phyloP scores from a whole-genome alignment of 1,140 invertebrate species.

The Pogonus chalceus region DNA sequence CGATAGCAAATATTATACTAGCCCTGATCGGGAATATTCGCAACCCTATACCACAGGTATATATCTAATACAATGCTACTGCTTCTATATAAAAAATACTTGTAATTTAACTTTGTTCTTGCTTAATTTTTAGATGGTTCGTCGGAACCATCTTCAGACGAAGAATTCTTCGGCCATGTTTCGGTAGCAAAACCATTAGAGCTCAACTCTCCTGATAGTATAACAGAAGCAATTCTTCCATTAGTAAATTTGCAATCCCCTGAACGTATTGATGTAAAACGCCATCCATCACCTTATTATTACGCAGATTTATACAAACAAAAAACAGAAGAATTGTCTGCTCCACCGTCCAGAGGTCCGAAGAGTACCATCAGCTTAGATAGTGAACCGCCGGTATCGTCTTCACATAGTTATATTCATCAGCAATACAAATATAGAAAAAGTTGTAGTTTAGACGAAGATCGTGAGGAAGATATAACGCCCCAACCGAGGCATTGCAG shows the following conservation, averaged over 20 bases:
- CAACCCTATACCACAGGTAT: slow-evolving; percentile 47
- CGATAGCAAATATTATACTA: slow-evolving; percentile 41
- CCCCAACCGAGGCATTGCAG: slow-evolving; percentile 29
- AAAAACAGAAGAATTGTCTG: slow-evolving; percentile 28
- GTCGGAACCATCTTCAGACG: slow-evolving; percentile 33
- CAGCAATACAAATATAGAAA: slow-evolving; percentile 32
- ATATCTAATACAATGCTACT: no score
- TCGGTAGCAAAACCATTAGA: slow-evolving; percentile 25
- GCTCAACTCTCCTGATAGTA: slow-evolving; percentile 42
- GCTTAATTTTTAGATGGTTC: slow-evolving; percentile 32
- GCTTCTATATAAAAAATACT: no score
- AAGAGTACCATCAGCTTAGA: not conserved
- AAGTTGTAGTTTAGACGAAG: slow-evolving; percentile 22
- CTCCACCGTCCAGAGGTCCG: slow-evolving; percentile 15
- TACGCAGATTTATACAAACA: slow-evolving; percentile 63
- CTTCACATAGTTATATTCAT: not conserved
- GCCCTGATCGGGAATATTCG: slow-evolving; percentile 45
- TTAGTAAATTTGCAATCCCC: slow-evolving; percentile 33
- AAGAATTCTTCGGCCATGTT: slow-evolving; percentile 29
- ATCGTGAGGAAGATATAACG: slow-evolving; percentile 21
- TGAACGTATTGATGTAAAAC: slow-evolving; percentile 36
- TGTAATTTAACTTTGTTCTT: no score
- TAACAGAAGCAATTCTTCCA: slow-evolving; percentile 35
- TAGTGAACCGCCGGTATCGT: not conserved
- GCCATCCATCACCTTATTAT: slow-evolving; percentile 69